phyloP scores from a whole-genome alignment of 2,888 invertebrate species.

The Latheticus oryzae region DNA sequence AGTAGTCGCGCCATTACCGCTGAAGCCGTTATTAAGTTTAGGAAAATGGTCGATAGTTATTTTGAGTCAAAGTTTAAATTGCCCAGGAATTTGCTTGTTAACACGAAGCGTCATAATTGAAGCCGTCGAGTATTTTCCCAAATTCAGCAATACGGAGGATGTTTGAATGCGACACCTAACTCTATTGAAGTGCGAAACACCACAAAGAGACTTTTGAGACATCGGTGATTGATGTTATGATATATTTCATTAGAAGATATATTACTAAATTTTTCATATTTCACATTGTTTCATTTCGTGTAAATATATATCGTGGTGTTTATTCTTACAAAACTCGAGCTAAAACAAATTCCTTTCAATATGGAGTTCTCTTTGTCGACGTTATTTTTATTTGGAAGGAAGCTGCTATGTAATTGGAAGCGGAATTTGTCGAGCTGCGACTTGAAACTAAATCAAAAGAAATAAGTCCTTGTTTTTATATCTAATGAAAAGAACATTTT shows the following conservation, averaged over 20 bases:
- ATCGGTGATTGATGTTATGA: background rate
- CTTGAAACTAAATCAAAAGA: constrained; percentile 27
- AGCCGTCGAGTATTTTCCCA: constrained; percentile 20
- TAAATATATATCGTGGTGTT: constrained; percentile 5
- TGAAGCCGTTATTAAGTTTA: constrained; percentile 45
- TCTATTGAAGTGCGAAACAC: constrained; percentile 3
- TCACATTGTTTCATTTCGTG: constrained; percentile 1
- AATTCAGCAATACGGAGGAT: constrained; percentile 6
- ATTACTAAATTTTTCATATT: background rate
- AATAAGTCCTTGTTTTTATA: constrained; percentile 11
- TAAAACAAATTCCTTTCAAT: constrained; percentile 10
- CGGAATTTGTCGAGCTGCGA: constrained; percentile 15
- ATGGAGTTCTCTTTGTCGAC: constrained; percentile 13
- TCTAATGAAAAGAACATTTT: constrained; percentile 23
- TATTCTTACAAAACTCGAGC: background rate
- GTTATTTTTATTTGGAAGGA: constrained; percentile 11
- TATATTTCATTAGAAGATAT: background rate
- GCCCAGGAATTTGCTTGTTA: constrained; percentile 41
- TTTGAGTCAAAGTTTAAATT: constrained; percentile 47
- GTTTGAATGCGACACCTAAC: constrained; percentile 9
- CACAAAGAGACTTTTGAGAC: background rate
- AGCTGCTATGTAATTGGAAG: constrained; percentile 15
- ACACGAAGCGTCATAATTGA: constrained; percentile 35
- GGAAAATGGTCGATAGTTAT: constrained; percentile 46
- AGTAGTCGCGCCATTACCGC: constrained; percentile 18